Evolutionary conservation across 2,113 vertebrate species (phyloP).

Genomic region (Crotalus tigris): DNA sequence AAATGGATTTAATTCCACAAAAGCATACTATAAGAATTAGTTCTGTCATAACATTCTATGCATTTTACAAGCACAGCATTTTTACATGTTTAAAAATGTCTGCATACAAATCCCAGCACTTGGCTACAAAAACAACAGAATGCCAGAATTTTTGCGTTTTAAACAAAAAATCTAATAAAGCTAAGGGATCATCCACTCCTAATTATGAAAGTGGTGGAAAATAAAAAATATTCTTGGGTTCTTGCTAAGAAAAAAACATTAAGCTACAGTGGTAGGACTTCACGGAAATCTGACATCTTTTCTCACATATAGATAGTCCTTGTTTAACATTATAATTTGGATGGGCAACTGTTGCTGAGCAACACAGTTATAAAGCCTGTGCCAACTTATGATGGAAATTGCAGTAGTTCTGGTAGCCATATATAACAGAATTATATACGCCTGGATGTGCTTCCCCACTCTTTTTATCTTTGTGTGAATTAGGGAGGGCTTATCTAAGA

Average conservation of each 20-base stretch:
- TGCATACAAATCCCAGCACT: background rate
- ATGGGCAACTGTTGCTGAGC: no score
- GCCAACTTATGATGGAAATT: no score
- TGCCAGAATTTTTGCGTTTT: background rate
- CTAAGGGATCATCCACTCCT: background rate
- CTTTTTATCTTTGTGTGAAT: background rate
- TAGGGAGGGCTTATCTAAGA: background rate
- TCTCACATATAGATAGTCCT: background rate
- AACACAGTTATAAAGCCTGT: no score
- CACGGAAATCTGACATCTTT: background rate
- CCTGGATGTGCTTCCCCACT: background rate
- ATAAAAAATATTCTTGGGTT: background rate
- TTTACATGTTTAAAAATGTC: background rate
- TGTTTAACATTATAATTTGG: no score
- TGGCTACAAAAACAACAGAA: background rate
- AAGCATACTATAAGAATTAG: background rate
- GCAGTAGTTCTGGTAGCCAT: no score
- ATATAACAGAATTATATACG: background rate
- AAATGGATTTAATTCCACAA: background rate
- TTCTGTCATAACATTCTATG: background rate
- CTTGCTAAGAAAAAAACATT: background rate
- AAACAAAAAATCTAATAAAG: background rate
- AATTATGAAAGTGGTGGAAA: background rate
- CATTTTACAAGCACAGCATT: background rate
- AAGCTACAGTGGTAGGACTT: background rate